These are phyloP conservation scores for Kuschelorhynchus macadamiae DNA, from an alignment of 2,888 invertebrate genomes.

Conservation along the genomic window DNA sequence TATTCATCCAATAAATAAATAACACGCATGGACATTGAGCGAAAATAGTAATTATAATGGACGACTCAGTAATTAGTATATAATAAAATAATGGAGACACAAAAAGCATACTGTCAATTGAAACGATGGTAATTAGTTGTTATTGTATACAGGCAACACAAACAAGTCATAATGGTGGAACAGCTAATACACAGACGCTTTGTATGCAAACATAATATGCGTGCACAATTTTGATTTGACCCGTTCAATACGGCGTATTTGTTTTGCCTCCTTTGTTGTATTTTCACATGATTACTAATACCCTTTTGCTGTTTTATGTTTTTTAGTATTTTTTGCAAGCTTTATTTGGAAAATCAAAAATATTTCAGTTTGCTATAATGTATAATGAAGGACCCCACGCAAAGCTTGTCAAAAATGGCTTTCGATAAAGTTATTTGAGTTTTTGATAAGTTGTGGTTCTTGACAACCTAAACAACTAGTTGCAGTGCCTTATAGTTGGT, in stretches of 20 bases:
- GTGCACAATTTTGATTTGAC: constrained; percentile 40
- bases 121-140: constrained; percentile 67
- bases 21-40: constrained; percentile 1
- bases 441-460: no score
- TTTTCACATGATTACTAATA: constrained; percentile 22
- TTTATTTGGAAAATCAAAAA: no score
- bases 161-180: constrained; percentile 54
- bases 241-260: constrained; percentile 32
- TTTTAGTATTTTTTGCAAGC: no score
- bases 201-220: constrained; percentile 47
- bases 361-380: no score
- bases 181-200: constrained; percentile 33
- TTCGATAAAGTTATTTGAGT: no score
- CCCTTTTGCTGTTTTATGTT: no score
- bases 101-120: constrained; percentile 62
- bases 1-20: not conserved
- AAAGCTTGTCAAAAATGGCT: no score
- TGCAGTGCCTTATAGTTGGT: no score
- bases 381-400: no score
- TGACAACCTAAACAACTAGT: no score
- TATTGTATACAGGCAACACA: constrained; percentile 62
- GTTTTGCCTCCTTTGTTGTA: constrained; percentile 17
- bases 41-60: constrained; percentile 26
- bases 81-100: constrained; percentile 26
- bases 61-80: constrained; percentile 23